A percentile compares a stretch with the other conserved stretches of the same genome.
Evolutionary conservation across 2,797 vertebrate species (phyloP).

Genomic region (Anguilla pacifica): DNA sequence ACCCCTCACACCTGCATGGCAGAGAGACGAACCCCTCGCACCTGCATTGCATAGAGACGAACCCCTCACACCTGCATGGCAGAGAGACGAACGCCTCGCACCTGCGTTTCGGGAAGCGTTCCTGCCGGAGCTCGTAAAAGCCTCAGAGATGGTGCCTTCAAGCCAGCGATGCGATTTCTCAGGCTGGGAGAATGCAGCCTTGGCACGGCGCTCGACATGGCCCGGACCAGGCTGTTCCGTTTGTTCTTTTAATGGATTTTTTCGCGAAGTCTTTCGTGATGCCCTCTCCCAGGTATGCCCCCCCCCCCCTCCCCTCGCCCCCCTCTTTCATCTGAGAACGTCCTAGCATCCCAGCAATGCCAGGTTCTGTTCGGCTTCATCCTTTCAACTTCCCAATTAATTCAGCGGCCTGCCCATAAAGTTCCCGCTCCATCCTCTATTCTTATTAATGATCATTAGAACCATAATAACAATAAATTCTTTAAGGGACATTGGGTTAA

Average conservation of each 20-base stretch:
- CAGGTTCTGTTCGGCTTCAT: neutral
- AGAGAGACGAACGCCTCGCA: too few relatives aligned
- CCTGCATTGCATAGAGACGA: too few relatives aligned
- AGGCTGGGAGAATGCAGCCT: constrained; percentile 50
- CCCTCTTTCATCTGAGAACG: constrained; percentile 19
- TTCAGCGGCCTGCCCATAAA: neutral
- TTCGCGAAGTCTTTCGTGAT: constrained; percentile 50
- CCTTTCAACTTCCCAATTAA: neutral
- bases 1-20: too few relatives aligned
- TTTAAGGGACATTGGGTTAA: neutral
- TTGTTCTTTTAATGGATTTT: constrained; percentile 58
- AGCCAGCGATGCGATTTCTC: constrained; percentile 42
- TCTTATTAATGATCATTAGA: neutral
- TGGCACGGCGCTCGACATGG: constrained; percentile 42
- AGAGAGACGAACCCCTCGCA: too few relatives aligned
- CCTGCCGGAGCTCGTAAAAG: constrained; percentile 57
- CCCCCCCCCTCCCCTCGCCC: too few relatives aligned
- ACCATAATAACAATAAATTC: neutral
- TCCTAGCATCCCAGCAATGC: constrained; percentile 7
- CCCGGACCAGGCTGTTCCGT: constrained; percentile 40
- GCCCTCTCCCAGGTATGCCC: constrained; percentile 50
- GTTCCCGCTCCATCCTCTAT: neutral
- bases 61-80: too few relatives aligned
- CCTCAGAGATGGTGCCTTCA: constrained; percentile 40
- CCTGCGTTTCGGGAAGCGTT: constrained; percentile 47